These are phyloP conservation scores for Catostomus latipinnis DNA, from an alignment of 2,797 vertebrate species.

Conservation along the genomic window DNA sequence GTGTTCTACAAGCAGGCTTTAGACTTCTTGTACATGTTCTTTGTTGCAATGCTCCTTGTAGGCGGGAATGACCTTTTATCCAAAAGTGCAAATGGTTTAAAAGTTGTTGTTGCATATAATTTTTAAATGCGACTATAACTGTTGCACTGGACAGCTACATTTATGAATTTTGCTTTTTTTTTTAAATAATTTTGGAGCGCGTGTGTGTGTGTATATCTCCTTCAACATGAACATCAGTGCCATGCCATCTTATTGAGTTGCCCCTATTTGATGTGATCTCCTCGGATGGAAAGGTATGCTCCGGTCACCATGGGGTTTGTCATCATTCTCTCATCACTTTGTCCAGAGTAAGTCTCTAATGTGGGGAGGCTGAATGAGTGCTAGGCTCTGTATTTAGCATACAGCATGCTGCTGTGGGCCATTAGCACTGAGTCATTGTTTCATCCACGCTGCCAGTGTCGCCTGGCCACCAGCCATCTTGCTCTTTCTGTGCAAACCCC, in stretches of 20 bases:
- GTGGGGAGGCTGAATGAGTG: constrained; percentile 65
- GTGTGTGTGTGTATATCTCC: no score
- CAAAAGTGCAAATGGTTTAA: no score
- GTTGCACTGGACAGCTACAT: no score
- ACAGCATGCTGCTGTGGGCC: constrained; percentile 48
- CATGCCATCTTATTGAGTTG: neutral
- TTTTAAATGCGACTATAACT: no score
- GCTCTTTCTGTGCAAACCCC: constrained; percentile 53
- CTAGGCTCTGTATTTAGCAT: constrained; percentile 51
- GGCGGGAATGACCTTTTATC: no score
- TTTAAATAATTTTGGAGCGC: no score
- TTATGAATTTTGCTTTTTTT: no score
- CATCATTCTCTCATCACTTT: constrained; percentile 65
- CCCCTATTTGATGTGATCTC: neutral
- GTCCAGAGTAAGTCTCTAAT: constrained; percentile 69
- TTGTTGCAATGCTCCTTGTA: no score
- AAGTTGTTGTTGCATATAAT: no score
- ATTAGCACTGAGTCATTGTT: constrained; percentile 56
- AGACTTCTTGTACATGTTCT: no score
- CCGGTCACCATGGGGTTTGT: constrained; percentile 61
- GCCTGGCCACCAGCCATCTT: constrained; percentile 45
- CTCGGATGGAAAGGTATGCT: constrained; percentile 19
- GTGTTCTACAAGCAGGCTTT: no score
- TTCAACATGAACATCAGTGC: neutral
- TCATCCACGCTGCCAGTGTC: constrained; percentile 42